Conservation (phyloP, 1,140 invertebrate species). For the Muscidifurax raptorellus region DNA sequence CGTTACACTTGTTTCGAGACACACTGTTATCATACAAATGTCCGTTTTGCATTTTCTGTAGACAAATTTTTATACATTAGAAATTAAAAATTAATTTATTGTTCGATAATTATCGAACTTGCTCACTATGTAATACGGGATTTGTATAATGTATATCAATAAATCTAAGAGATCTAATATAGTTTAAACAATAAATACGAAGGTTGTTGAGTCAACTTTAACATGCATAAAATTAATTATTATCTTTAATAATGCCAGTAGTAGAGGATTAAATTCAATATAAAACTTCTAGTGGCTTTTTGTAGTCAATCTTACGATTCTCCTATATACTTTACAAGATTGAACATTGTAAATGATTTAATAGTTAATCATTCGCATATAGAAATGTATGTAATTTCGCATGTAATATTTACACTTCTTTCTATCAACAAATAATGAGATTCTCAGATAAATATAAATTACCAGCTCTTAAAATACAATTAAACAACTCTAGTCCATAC, state of each 20-base stretch:
- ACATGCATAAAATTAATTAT: not conserved
- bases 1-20: not conserved
- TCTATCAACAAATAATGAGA: not conserved
- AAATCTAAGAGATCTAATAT: not conserved
- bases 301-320: no score
- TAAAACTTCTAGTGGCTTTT: no score
- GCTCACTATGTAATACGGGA: not conserved
- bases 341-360: not conserved
- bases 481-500: not conserved
- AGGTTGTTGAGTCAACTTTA: not conserved
- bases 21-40: not conserved
- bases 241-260: not conserved
- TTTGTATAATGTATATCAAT: not conserved
- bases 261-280: no score
- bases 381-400: not conserved
- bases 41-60: not conserved
- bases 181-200: not conserved
- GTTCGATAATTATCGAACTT: not conserved
- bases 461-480: not conserved
- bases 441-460: constrained; percentile 7
- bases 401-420: constrained; percentile 12
- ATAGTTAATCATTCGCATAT: not conserved
- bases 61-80: not conserved
- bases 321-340: no score
- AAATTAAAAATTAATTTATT: not conserved